Conservation (phyloP, 2,113 vertebrate genomes). For the Engystomops pustulosus region DNA sequence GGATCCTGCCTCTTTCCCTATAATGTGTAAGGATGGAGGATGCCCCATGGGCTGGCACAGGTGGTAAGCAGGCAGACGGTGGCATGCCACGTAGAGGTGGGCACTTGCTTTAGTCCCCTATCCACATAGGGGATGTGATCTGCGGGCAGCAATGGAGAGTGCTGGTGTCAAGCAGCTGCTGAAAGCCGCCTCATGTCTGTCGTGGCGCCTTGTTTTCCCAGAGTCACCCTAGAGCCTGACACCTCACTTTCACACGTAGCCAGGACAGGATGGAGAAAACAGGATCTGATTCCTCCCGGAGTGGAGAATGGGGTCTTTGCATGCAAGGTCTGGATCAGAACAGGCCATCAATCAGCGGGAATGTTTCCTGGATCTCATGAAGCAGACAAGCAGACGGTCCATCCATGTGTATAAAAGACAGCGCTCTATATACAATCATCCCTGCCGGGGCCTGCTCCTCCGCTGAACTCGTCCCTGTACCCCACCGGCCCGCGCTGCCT, state of each 20-base stretch:
- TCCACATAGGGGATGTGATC: no score
- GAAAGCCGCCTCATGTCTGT: neutral
- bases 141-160: no score
- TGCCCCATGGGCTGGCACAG: no score
- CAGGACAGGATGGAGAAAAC: constrained; percentile 44
- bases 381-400: constrained; percentile 55
- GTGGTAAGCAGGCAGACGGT: no score
- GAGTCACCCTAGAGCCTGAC: neutral
- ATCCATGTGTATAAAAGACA: constrained; percentile 53
- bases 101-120: no score
- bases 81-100: no score
- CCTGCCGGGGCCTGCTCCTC: constrained; percentile 1
- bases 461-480: neutral
- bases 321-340: constrained; percentile 45
- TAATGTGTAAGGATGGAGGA: no score
- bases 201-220: neutral
- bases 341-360: constrained; percentile 42
- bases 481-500: neutral
- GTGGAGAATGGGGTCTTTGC: constrained; percentile 40
- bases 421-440: constrained; percentile 52
- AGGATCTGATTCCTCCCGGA: constrained; percentile 41
- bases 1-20: no score
- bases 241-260: constrained; percentile 9
- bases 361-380: constrained; percentile 44
- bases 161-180: neutral